Evolutionary conservation across 2,797 vertebrate species (phyloP), one percentile per base, ranked within the genome.

Genomic region (Tangara arthus): DNA sequence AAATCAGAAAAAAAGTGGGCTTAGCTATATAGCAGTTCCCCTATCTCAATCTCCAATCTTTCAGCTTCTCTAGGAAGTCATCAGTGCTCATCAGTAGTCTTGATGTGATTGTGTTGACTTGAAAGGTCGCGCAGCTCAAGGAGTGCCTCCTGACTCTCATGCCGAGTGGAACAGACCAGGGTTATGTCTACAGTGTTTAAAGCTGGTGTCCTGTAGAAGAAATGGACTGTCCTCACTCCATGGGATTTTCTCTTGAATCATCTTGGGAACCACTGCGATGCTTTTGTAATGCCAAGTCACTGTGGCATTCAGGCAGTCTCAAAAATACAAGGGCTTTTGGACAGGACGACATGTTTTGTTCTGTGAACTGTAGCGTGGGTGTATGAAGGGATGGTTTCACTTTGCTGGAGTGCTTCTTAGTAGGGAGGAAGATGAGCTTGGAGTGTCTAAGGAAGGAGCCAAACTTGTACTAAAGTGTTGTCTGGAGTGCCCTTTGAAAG

Each of bases 21-120:
- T 87, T 8, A 69, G 5, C 20, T 46, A 0, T 19, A 2, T 44
- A 72, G n/a, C n/a, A 61, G 11, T 55, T 89, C 42, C 8, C 8
- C 12, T 21, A 1, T 50, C 22, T 68, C 41, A 60, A 0, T 60
- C 18, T 63, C 17, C 10, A 3, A 0, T 46, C n/a, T 52, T 87
- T 59, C 39, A 39, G 0, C 18, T 69, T 70, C 46, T 50, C 9
- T 28, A n/a, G 55, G 35, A 91, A 47, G 24, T 57, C 21, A 28
- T 41, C 24, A 49, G 19, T 46, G 18, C 70, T 63, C 15, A 34
- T 63, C 15, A 34, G 32, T 24, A 35, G 24, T 35, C 15, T 32
- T 65, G 34, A 5, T 64, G 23, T 69, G 35, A 2, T 16, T 56
- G 39, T 24, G 22, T 14, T 70, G 27, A 26, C 27, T 22, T 72